A percentile compares a stretch with the other conserved stretches of the same genome.
phyloP scores from a whole-genome alignment of 2,888 invertebrate species.

The Ceraclea dissimilis region DNA sequence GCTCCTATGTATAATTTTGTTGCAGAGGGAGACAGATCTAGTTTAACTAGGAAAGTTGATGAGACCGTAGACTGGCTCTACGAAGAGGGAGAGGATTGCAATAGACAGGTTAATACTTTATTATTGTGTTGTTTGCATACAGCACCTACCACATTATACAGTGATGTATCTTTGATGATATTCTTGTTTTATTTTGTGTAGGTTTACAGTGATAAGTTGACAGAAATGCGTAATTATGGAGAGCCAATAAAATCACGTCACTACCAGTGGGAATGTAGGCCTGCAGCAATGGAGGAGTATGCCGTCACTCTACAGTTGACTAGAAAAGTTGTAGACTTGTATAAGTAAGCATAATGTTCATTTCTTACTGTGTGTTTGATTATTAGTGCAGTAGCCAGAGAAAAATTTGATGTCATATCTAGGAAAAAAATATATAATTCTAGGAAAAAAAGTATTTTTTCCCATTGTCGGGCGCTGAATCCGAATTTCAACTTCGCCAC shows the following conservation, averaged over 20 bases:
- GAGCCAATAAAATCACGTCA: slow-evolving; percentile 84
- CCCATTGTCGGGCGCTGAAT: neutral
- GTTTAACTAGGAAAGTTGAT: slow-evolving; percentile 61
- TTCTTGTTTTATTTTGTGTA: slow-evolving; percentile 29
- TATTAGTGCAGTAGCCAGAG: neutral
- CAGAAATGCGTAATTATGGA: slow-evolving; percentile 63
- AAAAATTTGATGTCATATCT: no score
- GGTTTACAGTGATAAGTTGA: slow-evolving; percentile 56
- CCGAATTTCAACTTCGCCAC: no score
- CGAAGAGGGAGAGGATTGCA: slow-evolving; percentile 90
- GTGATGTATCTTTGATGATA: neutral
- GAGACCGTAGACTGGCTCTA: slow-evolving; percentile 95
- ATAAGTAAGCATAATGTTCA: slow-evolving; percentile 45
- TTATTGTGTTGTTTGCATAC: neutral
- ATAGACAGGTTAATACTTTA: slow-evolving; percentile 50
- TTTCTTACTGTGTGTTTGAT: neutral
- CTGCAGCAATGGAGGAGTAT: slow-evolving; percentile 72
- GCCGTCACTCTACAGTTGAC: slow-evolving; percentile 69
- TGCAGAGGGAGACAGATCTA: slow-evolving; percentile 57
- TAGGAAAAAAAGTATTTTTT: neutral
- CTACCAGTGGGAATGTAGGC: slow-evolving; percentile 73
- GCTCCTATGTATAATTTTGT: slow-evolving; percentile 71
- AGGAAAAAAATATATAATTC: neutral
- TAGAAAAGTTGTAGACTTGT: slow-evolving; percentile 71
- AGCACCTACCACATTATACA: neutral